Evolutionary conservation across 2,888 invertebrate genomes (phyloP).

Genomic region (Horisme vitalbata): DNA sequence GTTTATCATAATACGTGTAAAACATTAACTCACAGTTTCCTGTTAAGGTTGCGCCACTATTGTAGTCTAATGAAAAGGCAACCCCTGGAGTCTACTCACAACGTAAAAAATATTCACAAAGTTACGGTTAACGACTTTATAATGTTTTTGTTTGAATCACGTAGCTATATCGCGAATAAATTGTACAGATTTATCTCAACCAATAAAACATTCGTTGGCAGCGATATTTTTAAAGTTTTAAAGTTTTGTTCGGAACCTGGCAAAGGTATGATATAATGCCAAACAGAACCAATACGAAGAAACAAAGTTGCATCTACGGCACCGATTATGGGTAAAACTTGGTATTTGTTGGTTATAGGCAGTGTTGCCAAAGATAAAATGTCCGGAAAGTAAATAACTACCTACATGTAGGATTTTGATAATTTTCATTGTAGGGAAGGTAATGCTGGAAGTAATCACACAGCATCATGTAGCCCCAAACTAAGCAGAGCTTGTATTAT

Average conservation of each 20-base stretch:
- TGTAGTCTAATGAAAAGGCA: not conserved
- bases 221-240: constrained; percentile 14
- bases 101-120: not conserved
- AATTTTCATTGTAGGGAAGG: too few relatives aligned
- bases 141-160: constrained; percentile 3
- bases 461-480: too few relatives aligned
- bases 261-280: not conserved
- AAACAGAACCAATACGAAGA: not conserved
- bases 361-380: too few relatives aligned
- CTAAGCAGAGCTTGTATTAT: too few relatives aligned
- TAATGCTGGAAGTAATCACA: too few relatives aligned
- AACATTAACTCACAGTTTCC: too few relatives aligned
- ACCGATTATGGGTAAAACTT: too few relatives aligned
- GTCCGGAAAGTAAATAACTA: too few relatives aligned
- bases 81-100: not conserved
- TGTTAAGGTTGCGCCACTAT: not conserved
- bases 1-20: too few relatives aligned
- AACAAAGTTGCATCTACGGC: not conserved
- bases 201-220: constrained; percentile 17
- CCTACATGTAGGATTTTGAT: too few relatives aligned
- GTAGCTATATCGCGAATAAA: constrained; percentile 8
- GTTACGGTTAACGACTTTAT: not conserved
- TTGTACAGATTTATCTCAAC: constrained; percentile 11
- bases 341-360: too few relatives aligned
- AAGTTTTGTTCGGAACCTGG: constrained; percentile 10